These are phyloP conservation scores for Aplochiton taeniatus DNA, from an alignment of 2,797 vertebrate genomes.

Conservation along the genomic window DNA sequence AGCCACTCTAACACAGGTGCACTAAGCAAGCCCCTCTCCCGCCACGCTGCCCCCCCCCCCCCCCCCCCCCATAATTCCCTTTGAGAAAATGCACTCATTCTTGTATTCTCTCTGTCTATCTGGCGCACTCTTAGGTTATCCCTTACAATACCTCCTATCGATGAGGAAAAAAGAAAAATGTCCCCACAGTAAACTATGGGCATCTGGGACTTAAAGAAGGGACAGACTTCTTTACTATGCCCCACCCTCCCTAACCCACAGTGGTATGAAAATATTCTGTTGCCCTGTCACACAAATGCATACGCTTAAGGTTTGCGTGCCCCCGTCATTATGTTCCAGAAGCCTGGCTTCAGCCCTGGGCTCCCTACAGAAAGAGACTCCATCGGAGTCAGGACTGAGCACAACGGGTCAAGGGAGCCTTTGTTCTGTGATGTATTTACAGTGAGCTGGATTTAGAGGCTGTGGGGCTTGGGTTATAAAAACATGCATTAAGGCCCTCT, in stretches of 20 bases:
- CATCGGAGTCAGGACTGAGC: neutral
- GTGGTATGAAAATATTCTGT: conserved; percentile 31
- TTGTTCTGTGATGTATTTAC: conserved; percentile 29
- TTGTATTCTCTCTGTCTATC: conserved; percentile 7
- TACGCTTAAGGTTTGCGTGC: conserved; percentile 17
- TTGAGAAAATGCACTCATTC: conserved; percentile 4
- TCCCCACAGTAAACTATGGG: conserved; percentile 5
- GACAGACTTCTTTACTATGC: conserved; percentile 6
- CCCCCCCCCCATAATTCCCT: conserved; percentile 4
- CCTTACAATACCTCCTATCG: conserved; percentile 26
- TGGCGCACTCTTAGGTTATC: neutral
- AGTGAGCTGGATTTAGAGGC: conserved; percentile 28
- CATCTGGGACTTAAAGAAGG: conserved; percentile 18
- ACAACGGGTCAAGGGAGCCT: conserved; percentile 32
- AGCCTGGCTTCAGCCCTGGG: conserved; percentile 22
- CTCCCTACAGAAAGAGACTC: conserved; percentile 3
- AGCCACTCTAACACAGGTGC: conserved; percentile 66
- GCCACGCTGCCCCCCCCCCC: neutral
- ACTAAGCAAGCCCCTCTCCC: conserved; percentile 10
- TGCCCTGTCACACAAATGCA: conserved; percentile 9
- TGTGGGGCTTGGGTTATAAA: conserved; percentile 22
- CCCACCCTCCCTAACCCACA: neutral
- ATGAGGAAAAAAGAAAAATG: conserved; percentile 1
- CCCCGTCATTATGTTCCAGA: conserved; percentile 28
- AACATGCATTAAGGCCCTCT: conserved; percentile 36